These are phyloP conservation scores for Zaprionus capensis DNA, from an alignment of 1,140 invertebrate genomes.

Conservation along the genomic window DNA sequence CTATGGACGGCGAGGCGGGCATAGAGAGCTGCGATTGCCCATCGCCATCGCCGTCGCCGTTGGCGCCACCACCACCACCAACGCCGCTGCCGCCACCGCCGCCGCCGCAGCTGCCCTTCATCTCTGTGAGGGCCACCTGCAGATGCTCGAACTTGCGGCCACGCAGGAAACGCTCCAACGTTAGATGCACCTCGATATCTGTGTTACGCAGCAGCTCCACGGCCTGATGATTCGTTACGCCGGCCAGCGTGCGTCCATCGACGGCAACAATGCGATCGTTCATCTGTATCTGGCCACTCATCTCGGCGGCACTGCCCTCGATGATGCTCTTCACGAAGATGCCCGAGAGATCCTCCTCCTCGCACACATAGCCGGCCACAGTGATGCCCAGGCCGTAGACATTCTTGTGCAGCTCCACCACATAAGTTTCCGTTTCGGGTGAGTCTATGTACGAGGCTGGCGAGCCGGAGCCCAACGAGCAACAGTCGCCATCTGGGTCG, in stretches of 20 bases:
- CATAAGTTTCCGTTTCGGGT: slow-evolving; percentile 86
- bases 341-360: slow-evolving; percentile 92
- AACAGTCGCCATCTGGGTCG: slow-evolving; percentile 47
- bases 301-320: slow-evolving; percentile 94
- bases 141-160: slow-evolving; percentile 95
- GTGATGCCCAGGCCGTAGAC: slow-evolving; percentile 89
- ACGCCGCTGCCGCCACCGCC: slow-evolving; percentile 57
- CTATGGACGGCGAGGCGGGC: slow-evolving; percentile 89
- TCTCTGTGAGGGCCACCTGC: slow-evolving; percentile 89
- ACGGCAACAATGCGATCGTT: slow-evolving; percentile 97
- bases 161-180: slow-evolving; percentile 93
- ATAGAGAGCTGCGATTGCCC: slow-evolving; percentile 85
- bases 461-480: slow-evolving; percentile 54
- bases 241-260: slow-evolving; percentile 91
- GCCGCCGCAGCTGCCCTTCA: slow-evolving; percentile 86
- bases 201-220: slow-evolving; percentile 94
- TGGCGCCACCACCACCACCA: slow-evolving; percentile 38
- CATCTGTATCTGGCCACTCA: slow-evolving; percentile 93
- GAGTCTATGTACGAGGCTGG: slow-evolving; percentile 76
- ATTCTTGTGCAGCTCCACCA: slow-evolving; percentile 88
- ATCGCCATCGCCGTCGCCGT: slow-evolving; percentile 74
- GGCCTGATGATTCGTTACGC: slow-evolving; percentile 95
- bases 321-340: slow-evolving; percentile 98
- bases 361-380: slow-evolving; percentile 89
- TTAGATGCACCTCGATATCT: slow-evolving; percentile 91